Percentiles rank a stretch among this genome's conserved stretches.
Evolutionary conservation across 2,113 vertebrate genomes (phyloP).

Genomic region (Psettodes erumei): DNA sequence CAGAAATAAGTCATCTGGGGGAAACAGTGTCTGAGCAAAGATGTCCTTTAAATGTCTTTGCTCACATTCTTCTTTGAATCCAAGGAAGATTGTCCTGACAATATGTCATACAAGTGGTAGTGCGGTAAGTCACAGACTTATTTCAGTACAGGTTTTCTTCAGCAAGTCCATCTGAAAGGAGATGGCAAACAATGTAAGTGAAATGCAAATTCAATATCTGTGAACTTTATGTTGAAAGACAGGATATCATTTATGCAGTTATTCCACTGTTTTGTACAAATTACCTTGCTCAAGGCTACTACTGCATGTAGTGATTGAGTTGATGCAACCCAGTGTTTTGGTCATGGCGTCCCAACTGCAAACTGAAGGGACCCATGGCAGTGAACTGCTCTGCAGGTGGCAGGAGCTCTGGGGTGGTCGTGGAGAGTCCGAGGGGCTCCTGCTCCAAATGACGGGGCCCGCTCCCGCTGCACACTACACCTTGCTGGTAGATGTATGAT

Average conservation of each 20-base stretch:
- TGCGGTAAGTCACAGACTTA: constrained; percentile 78
- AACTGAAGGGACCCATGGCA: constrained; percentile 45
- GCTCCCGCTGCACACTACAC: background rate
- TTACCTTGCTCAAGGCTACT: constrained; percentile 74
- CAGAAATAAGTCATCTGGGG: constrained; percentile 24
- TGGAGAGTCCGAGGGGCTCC: background rate
- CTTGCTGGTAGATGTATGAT: constrained; percentile 23
- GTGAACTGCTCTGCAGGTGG: constrained; percentile 48
- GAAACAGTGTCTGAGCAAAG: constrained; percentile 28
- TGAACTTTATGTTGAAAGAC: background rate
- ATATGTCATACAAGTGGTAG: constrained; percentile 80
- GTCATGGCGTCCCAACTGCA: constrained; percentile 51
- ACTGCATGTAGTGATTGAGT: constrained; percentile 73
- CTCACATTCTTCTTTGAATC: constrained; percentile 51
- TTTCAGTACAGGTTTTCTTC: constrained; percentile 77
- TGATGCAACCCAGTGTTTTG: constrained; percentile 79
- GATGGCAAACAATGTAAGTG: constrained; percentile 20
- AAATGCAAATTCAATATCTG: background rate
- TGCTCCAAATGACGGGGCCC: constrained; percentile 2
- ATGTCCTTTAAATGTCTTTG: constrained; percentile 35
- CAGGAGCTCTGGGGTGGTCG: constrained; percentile 4
- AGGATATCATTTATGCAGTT: background rate
- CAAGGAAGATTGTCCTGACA: constrained; percentile 73
- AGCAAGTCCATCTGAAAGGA: constrained; percentile 71
- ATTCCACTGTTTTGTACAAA: background rate